Evolutionary conservation across 2,888 invertebrate species (phyloP).

Genomic region (Meandrusa payeni): DNA sequence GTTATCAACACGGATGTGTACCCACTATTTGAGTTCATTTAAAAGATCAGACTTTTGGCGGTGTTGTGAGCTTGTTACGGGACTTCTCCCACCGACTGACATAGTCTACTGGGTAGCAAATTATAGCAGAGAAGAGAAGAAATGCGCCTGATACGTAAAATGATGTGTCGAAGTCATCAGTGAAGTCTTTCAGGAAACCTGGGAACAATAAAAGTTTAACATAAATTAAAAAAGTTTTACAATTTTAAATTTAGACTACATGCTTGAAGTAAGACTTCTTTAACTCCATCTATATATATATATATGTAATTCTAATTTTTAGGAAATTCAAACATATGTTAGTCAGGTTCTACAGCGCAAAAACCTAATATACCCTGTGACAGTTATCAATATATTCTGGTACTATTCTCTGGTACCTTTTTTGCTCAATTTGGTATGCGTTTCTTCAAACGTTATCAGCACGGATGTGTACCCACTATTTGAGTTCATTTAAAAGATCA

Average conservation of each 20-base stretch:
- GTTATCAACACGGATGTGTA: constrained; percentile 2
- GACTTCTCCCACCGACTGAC: constrained; percentile 90
- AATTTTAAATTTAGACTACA: too few species aligned
- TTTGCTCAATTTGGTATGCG: neutral
- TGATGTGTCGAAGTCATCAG: constrained; percentile 87
- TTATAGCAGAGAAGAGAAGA: constrained; percentile 90
- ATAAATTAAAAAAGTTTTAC: too few species aligned
- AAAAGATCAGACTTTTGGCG: constrained; percentile 49
- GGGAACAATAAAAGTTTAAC: constrained; percentile 30
- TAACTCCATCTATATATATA: too few species aligned
- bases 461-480: constrained; percentile 3
- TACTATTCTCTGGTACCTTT: neutral
- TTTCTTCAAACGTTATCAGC: neutral
- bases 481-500: constrained; percentile 35
- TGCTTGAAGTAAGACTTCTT: too few species aligned
- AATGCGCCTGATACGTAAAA: constrained; percentile 93
- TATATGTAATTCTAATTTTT: too few species aligned
- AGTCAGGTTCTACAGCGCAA: constrained; percentile 3
- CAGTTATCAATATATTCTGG: constrained; percentile 11
- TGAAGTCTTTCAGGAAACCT: constrained; percentile 89
- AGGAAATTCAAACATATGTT: too few species aligned
- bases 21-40: neutral
- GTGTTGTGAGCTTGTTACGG: constrained; percentile 44
- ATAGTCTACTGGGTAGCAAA: constrained; percentile 91
- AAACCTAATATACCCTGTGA: constrained; percentile 13